These are phyloP conservation scores for Arvicanthis niloticus DNA, from an alignment of 2,113 vertebrate species.

Conservation along the genomic window DNA sequence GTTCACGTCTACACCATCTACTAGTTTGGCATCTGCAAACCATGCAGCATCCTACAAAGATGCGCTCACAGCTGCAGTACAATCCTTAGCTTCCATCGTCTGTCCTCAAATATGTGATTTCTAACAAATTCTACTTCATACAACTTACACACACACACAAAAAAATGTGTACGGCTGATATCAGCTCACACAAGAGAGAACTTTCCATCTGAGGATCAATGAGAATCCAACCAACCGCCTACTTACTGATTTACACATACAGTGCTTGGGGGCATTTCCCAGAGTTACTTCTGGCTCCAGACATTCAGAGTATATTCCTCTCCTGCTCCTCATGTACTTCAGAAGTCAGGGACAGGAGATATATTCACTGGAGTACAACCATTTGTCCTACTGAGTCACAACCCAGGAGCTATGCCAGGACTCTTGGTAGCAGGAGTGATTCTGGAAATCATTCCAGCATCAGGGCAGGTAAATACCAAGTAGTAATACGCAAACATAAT, in stretches of 20 bases:
- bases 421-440: background rate
- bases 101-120: background rate
- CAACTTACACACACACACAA: too few relatives aligned
- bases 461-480: background rate
- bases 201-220: background rate
- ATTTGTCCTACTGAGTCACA: background rate
- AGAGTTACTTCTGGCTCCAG: background rate
- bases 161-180: background rate
- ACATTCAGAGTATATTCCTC: background rate
- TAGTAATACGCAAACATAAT: background rate
- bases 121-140: background rate
- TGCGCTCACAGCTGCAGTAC: background rate
- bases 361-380: background rate
- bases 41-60: background rate
- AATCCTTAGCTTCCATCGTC: background rate
- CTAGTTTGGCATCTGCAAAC: background rate
- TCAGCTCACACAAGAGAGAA: background rate
- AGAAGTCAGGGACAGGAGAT: background rate
- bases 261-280: background rate
- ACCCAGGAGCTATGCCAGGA: background rate
- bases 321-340: background rate
- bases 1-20: background rate
- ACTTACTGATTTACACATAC: background rate
- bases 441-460: background rate
- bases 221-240: background rate